phyloP scores from a whole-genome alignment of 1,140 invertebrate species.

The Forficula auricularia region DNA sequence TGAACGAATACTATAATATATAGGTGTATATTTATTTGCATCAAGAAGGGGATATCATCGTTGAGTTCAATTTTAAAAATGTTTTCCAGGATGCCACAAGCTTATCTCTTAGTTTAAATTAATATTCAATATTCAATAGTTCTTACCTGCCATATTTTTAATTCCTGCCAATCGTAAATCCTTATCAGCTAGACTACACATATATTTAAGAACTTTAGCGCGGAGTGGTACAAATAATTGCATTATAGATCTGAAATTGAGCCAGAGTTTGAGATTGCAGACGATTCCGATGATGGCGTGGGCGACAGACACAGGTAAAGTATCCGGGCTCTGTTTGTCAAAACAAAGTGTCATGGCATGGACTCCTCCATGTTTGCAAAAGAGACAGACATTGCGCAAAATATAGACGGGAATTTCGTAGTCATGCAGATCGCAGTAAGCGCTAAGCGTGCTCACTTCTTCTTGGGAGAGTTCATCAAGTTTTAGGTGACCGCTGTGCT shows the following conservation, averaged over 20 bases:
- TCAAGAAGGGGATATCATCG: neutral
- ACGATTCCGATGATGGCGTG: slow-evolving; percentile 80
- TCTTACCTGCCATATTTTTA: slow-evolving; percentile 69
- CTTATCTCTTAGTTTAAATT: no score
- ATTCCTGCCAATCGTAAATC: slow-evolving; percentile 70
- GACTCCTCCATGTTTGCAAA: slow-evolving; percentile 69
- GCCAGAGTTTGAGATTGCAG: slow-evolving; percentile 85
- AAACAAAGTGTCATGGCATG: slow-evolving; percentile 71
- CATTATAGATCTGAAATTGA: slow-evolving; percentile 75
- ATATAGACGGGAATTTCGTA: slow-evolving; percentile 79
- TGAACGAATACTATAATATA: no score
- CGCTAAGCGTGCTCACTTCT: slow-evolving; percentile 55
- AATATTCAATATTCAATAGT: neutral
- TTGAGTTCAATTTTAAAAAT: no score
- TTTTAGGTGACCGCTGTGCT: slow-evolving; percentile 57
- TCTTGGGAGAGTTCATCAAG: slow-evolving; percentile 58
- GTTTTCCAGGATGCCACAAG: no score
- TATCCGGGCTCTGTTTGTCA: slow-evolving; percentile 49
- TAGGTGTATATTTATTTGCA: no score
- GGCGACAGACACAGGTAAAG: slow-evolving; percentile 65
- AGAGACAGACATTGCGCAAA: slow-evolving; percentile 73
- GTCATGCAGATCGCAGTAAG: slow-evolving; percentile 81
- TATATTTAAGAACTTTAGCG: slow-evolving; percentile 71
- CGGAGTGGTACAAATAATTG: slow-evolving; percentile 73
- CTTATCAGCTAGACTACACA: slow-evolving; percentile 82